Evolutionary conservation across 2,888 invertebrate species (phyloP), one percentile per base, ranked within the genome.

Genomic region (Marasmarcha lunaedactyla): DNA sequence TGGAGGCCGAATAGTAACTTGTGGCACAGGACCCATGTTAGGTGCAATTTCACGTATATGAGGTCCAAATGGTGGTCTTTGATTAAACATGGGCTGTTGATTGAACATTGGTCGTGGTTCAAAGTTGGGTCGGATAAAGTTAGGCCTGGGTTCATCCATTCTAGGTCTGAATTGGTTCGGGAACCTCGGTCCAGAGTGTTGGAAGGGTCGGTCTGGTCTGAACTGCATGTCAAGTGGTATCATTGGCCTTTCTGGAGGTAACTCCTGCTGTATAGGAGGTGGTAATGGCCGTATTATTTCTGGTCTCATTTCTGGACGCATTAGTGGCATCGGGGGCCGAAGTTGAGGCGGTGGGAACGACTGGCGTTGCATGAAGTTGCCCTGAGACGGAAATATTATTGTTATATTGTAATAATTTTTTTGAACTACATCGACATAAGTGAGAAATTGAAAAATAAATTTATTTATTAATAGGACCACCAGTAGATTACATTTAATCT

Each of bases 1-100:
- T 0, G 59, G 50, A 36, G 73, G 76, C 1, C 72, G 52, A 6
- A 74, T 69, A 0, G 71, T 71, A 41, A 77, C 67, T 63, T 76
- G 77, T 0, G 76, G 77, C 45, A 72, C 52, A 14, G 62, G 64
- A 36, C 49, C 57, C 1, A 43, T 34, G 27, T 65, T 66, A 0
- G 71, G 67, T 0, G 51, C 50, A 1, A 71, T 57, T 15, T 71
- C 71, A 2, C 73, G 52, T 26, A 60, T 49, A 0, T 64, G 65
- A 0, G 64, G 65, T 0, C 46, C 55, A 14, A 63, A 69, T 4
- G 55, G 64, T 0, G 57, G 65, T 7, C 45, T 51, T 6, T 46
- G 51, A 0, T 44, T 42, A 14, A 34, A 34, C 6, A 11, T 34
- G 1, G 59, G 64, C 6, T 55, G 52, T 0, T 56, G 63, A 13